Conservation (phyloP, 2,888 invertebrate species). For the Ptychoptera albimana region DNA sequence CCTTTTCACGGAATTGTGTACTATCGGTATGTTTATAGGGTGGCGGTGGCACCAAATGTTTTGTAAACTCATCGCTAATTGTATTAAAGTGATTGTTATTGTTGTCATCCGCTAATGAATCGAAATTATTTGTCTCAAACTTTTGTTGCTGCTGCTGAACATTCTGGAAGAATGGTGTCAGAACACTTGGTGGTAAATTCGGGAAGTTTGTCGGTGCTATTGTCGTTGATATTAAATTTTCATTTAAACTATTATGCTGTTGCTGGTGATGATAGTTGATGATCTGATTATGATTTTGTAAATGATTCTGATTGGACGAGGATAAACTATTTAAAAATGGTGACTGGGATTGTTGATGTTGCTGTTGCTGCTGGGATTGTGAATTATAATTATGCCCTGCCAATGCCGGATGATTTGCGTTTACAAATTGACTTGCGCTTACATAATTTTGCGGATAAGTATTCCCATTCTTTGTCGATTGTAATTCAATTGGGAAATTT, state of each 20-base stretch:
- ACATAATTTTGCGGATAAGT: no score
- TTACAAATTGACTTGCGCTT: no score
- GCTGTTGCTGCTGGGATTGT: no score
- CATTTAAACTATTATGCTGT: not conserved
- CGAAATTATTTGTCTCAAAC: conserved; percentile 3
- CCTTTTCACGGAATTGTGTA: conserved; percentile 2
- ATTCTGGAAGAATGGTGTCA: conserved; percentile 9
- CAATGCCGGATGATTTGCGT: no score
- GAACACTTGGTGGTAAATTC: conserved; percentile 9
- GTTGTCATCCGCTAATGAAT: not conserved
- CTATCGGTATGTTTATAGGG: conserved; percentile 7
- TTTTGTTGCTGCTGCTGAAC: conserved; percentile 4
- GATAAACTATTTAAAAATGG: no score
- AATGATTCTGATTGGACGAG: no score
- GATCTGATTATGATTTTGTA: no score
- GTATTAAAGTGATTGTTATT: not conserved
- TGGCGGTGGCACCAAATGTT: conserved; percentile 4
- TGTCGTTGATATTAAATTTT: not conserved
- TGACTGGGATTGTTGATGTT: no score
- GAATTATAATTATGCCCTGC: no score
- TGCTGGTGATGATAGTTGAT: no score
- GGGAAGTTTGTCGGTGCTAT: conserved; percentile 5
- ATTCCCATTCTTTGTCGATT: no score
- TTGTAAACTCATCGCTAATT: conserved; percentile 2
- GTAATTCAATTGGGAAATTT: no score